Percentiles rank a stretch among this genome's conserved stretches.
These are phyloP conservation scores for Acleris cristana DNA, from an alignment of 2,888 invertebrate genomes.

Conservation along the genomic window DNA sequence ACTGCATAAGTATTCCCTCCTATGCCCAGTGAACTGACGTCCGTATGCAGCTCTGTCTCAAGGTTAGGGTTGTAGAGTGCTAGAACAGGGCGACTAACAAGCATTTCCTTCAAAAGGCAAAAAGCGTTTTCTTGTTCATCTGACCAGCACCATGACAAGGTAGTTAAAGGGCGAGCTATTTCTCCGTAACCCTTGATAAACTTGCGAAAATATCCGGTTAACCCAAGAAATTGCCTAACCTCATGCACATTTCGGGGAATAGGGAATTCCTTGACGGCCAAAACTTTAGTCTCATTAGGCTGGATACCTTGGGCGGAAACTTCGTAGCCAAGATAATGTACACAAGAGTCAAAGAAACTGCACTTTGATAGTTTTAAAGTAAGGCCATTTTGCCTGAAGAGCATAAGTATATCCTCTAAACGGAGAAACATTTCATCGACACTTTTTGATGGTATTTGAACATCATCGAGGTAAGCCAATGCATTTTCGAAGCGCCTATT, in stretches of 20 bases:
- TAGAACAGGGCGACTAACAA: not conserved
- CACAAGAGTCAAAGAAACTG: not conserved
- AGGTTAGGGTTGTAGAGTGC: not conserved
- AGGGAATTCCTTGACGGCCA: not conserved
- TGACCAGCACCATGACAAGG: not conserved
- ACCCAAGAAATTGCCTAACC: constrained; percentile 5
- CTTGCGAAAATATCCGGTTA: constrained; percentile 9
- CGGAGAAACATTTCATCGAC: too few relatives aligned
- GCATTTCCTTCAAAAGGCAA: not conserved
- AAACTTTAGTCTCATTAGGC: not conserved
- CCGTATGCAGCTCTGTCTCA: not conserved
- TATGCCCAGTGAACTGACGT: constrained; percentile 1
- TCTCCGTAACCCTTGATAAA: constrained; percentile 12
- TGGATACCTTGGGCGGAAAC: not conserved
- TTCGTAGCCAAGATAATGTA: not conserved
- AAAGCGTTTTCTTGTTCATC: not conserved
- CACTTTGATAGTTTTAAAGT: constrained; percentile 1
- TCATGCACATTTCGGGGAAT: constrained; percentile 2
- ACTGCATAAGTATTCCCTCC: constrained; percentile 1
- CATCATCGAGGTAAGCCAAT: too few relatives aligned
- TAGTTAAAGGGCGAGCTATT: constrained; percentile 9
- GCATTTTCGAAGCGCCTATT: too few relatives aligned
- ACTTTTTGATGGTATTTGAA: too few relatives aligned
- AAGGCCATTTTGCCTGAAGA: not conserved
- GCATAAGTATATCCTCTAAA: not conserved